Conservation (phyloP, 2,888 invertebrate species). For the Polydrusus cervinus region DNA sequence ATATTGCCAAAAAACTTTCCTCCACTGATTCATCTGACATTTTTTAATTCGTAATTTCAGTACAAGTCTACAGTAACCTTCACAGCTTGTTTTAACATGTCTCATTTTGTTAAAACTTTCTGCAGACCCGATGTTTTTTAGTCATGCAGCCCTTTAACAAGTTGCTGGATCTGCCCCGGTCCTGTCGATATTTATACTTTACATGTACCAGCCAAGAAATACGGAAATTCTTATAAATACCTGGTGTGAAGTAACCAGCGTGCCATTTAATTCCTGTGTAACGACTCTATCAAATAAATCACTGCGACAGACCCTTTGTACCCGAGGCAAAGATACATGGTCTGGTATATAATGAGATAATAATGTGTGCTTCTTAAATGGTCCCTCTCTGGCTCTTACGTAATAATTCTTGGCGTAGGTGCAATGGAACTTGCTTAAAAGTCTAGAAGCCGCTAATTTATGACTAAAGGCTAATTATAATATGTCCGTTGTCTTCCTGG, state of each 20-base stretch:
- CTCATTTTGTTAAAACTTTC: too few relatives aligned
- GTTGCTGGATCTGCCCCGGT: too few relatives aligned
- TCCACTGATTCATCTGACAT: too few relatives aligned
- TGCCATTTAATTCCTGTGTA: conserved; percentile 19
- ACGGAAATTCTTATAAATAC: conserved; percentile 30
- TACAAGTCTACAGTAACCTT: too few relatives aligned
- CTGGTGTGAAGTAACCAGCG: conserved; percentile 25
- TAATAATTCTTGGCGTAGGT: conserved; percentile 33
- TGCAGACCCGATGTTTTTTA: too few relatives aligned
- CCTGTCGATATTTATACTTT: too few relatives aligned
- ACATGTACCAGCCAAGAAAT: neutral
- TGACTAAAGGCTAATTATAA: conserved; percentile 22
- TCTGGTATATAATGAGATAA: conserved; percentile 28
- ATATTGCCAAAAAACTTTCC: too few relatives aligned
- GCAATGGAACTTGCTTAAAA: conserved; percentile 23
- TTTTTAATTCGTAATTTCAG: too few relatives aligned
- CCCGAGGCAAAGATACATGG: conserved; percentile 39
- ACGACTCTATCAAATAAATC: conserved; percentile 35
- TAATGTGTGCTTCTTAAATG: conserved; percentile 35
- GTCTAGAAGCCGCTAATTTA: conserved; percentile 36
- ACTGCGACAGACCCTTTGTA: conserved; percentile 28
- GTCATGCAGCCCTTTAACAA: too few relatives aligned
- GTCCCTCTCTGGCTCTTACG: conserved; percentile 1
- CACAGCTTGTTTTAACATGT: too few relatives aligned
- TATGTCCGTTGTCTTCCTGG: conserved; percentile 20